Evolutionary conservation across 2,113 vertebrate species (phyloP), one percentile per base, ranked within the genome.

Genomic region (Ammodytes marinus): DNA sequence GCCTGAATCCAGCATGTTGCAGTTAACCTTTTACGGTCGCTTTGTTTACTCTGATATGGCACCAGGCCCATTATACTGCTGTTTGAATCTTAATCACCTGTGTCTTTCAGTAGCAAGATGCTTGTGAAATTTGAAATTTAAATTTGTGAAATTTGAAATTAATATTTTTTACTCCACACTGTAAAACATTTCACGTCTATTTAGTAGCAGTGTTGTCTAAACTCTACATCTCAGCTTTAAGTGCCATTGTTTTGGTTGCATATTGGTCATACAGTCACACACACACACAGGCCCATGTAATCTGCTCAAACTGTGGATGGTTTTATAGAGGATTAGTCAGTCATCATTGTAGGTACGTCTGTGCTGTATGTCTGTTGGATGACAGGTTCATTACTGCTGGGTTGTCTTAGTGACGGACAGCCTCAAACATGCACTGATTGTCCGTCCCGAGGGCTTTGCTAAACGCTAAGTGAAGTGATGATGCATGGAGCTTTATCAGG

Each of bases 401-500:
- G 3, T 11, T 42, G 40, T 2, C 3, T 57, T 15, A 3, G 17
- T 43, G 10, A 69, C 10, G 8, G 15, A 1, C 40, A 7, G 13
- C 19, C 4, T 66, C 27, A 37, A 8, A 45, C 50, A 17, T 9
- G 12, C 39, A 15, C n/a, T 35, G 2, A 35, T 8, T 8, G 10
- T 39, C 15, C 14, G 8, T 27, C 27, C 76, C 12, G 50, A 53
- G 47, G 6, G 63, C 5, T 67, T 73, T 37, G 46, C 19, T 37
- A 5, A 37, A 46, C 37, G 64, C 43, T 14, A 40, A 47, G 46
- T n/a, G 13, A 61, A 66, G 39, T 43, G 45, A 54, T 55, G 73
- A 11, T 57, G 66, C 27, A 6, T 50, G 15, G 46, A 43, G 74
- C 58, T 66, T 84, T 61, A 49, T 79, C 63, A 13, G 69, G 4